Evolutionary conservation across 2,797 vertebrate genomes (phyloP), one percentile per base, ranked within the genome.

Genomic region (Hybognathus amarus): DNA sequence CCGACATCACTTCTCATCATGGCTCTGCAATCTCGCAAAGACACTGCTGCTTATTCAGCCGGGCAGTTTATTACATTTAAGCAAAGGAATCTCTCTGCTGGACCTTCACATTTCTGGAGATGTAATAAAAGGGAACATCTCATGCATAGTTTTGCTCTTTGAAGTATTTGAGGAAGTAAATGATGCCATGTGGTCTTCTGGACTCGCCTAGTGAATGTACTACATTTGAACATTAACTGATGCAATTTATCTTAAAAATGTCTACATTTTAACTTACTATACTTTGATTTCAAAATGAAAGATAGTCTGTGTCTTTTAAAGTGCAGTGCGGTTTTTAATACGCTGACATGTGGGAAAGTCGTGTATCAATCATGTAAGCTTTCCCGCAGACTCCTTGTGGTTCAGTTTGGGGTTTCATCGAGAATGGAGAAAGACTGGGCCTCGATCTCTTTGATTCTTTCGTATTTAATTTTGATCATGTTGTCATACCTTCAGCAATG

Each of bases 401-500:
- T 61, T 59, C 4, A 61, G 67, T 45, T 36, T 11, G 15, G 67
- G 67, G 18, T 61, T 59, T 80, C 50, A 56, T 69, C 36, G 13
- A 2, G 11, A 1, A 80, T 27, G 24, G 36, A 45, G 38, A 73
- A 64, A 80, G 15, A 20, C 27, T 50, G 54, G 4, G 17, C 5
- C 40, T 63, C 27, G 30, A 50, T 77, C 64, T 59, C 36, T 66
- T 77, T 69, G 18, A 68, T 50, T 67, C 11, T 42, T 38, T 77
- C 63, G 54, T 77, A 52, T 33, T 77, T 76, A 69, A 42, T 24
- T 68, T 82, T 77, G 71, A 87, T 84, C 78, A 63, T 64, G 17
- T 33, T 84, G 82, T 83, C 77, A 67, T 80, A 67, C n/a, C 42
- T 82, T 70, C 33, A 68, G 74, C 45, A 69, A 66, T 7, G 30